phyloP scores from a whole-genome alignment of 53 echinoderm and acorn worm species.

The Holothuria scabra region DNA sequence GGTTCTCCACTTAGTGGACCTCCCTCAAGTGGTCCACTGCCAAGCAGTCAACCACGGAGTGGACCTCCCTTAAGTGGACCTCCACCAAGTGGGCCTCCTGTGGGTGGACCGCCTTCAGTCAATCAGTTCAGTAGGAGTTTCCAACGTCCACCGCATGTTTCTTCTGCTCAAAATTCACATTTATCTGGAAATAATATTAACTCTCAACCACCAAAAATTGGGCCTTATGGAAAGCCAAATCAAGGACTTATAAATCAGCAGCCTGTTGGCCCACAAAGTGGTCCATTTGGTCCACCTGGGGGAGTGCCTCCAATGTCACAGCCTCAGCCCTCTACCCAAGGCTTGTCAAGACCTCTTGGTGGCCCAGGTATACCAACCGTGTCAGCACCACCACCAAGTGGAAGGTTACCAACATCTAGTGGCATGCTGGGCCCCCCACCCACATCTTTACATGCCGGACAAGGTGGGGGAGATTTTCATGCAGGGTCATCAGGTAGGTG shows the following conservation, averaged over 20 bases:
- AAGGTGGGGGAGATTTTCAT: constrained; percentile 48
- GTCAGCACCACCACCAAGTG: constrained; percentile 32
- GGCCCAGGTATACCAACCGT: constrained; percentile 51
- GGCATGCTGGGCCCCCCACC: constrained; percentile 22
- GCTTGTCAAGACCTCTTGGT: constrained; percentile 49
- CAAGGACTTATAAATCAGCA: constrained; percentile 1
- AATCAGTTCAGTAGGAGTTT: constrained; percentile 2
- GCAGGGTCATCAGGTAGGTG: constrained; percentile 48
- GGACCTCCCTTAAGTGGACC: too few relatives aligned
- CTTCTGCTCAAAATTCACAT: constrained; percentile 22
- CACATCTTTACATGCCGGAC: neutral
- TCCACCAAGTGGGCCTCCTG: neutral
- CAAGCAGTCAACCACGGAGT: neutral
- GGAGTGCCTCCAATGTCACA: neutral
- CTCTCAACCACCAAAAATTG: constrained; percentile 19
- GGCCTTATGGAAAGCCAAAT: constrained; percentile 21
- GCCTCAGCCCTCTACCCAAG: neutral
- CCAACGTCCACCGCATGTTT: constrained; percentile 7
- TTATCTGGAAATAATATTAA: neutral
- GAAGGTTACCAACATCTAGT: constrained; percentile 33
- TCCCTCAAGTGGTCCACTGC: neutral
- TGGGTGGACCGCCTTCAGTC: neutral
- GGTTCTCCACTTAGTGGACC: neutral
- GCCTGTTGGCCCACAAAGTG: neutral
- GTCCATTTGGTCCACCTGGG: neutral